Evolutionary conservation across 2,888 invertebrate species (phyloP), one percentile per base, ranked within the genome.

Genomic region (Zelleria hepariella): DNA sequence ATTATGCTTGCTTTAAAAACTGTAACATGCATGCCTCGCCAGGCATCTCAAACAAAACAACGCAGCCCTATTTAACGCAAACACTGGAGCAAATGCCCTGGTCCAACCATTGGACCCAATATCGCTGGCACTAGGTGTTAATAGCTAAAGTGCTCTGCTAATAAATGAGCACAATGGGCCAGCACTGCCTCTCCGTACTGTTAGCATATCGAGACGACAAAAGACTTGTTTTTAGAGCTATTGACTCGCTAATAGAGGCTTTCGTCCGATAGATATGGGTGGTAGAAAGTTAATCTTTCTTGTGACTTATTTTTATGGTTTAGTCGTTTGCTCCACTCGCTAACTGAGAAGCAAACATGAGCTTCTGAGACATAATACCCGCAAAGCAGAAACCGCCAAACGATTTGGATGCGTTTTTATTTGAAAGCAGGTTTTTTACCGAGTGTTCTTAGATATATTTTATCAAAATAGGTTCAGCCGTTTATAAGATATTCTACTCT

Each of bases 61-160:
- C 5, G 3, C 49, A 20, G 18, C 8, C 5, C 21, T 6, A 4
- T 49, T 20, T 20, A 5, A 21, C n/a, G 23, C 10, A 8, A 4
- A 4, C 7, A 20, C 10, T 27, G 20, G 20, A 27, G 2, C 55
- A 5, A 55, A 55, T 27, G 1, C 21, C 15, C 26, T 25, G 26
- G 21, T 32, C 15, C 51, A 20, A 51, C 20, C 23, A 20, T 23
- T 51, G 51, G 51, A 18, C 21, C 55, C 55, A 55, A 15, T 18
- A 15, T 18, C 69, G 64, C 69, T 65, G 68, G 68, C 68, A 67
- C 61, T 62, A 72, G 71, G 72, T 68, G 79, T 80, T 83, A 85
- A 84, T 77, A 76, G 68, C 67, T 81, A 81, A 79, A 84, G 82
- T 80, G 83, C 77, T 71, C 69, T 75, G 82, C 76, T 84, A 82